Evolutionary conservation across 2,797 vertebrate species (phyloP), one percentile per base, ranked within the genome.

Genomic region (Serranus cabrilla): DNA sequence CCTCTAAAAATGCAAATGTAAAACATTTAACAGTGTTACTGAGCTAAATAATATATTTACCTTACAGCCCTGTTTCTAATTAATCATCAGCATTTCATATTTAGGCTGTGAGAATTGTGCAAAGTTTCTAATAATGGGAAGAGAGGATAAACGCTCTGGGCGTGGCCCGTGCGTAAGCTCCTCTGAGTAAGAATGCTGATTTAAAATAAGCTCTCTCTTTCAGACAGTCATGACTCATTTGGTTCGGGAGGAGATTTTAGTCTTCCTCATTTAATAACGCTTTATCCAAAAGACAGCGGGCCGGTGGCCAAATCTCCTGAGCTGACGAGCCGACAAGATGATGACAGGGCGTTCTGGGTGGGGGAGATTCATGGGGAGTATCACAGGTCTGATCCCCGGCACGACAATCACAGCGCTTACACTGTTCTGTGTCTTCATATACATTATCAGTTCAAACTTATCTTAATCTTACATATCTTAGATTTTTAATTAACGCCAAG

Each of bases 161-260:
- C 52, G 71, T 80, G 81, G 78, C 72, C 46, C 62, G 8, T 2
- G 40, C 11, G 0, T 81, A 75, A 83, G 63, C 75, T 71, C 23
- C 81, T 89, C 74, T 75, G 45, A 79, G 57, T 67, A 50, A 71
- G 65, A 82, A 78, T 16, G 67, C 71, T 51, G 77, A 88, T 84
- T 74, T 82, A 72, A 76, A 86, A 78, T 78, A 80, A 82, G 73
- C 76, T 79, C 80, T 74, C 59, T 18, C 60, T 73, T 73, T 89
- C 80, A 79, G 50, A 51, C 52, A 39, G 60, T 43, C 65, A 23
- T 74, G 79, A 90, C 74, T 90, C 81, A 83, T 64, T 75, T 52
- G 71, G 74, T 70, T 74, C 47, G 34, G 73, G 65, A 78, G 34
- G 65, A 79, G 77, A 73, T 82, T 84, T 81, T 54, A 58, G 37